Conservation (phyloP, 2,113 vertebrate genomes). For the Cairina moschata region DNA sequence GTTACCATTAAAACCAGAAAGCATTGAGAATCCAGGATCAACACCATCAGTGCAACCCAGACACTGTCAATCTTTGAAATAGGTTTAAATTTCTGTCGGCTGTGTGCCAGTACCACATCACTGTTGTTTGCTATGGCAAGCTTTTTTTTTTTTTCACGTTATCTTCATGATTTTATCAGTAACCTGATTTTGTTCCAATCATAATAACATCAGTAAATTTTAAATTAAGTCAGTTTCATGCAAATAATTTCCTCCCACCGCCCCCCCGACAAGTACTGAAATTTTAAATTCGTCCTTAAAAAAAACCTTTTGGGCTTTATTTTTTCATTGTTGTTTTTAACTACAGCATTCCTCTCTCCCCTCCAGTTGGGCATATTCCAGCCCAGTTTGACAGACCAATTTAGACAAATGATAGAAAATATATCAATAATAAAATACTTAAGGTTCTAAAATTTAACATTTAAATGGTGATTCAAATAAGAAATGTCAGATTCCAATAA, state of each 20-base stretch:
- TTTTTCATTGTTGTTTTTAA: not conserved
- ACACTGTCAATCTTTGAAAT: not conserved
- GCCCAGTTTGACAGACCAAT: not conserved
- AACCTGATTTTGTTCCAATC: not conserved
- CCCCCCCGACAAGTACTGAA: not conserved
- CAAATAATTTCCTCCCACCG: not conserved
- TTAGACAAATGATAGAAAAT: conserved; percentile 66
- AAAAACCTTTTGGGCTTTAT: not conserved
- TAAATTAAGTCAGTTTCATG: not conserved
- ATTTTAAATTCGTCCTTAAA: not conserved
- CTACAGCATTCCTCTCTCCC: not conserved
- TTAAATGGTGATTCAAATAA: not conserved
- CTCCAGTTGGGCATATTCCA: not conserved
- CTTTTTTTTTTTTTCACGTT: not conserved
- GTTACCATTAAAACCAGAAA: conserved; percentile 22
- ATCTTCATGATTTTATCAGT: not conserved
- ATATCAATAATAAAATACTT: not conserved
- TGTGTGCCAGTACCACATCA: not conserved
- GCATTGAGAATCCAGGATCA: conserved; percentile 2
- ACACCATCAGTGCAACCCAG: not conserved
- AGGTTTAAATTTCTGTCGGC: not conserved
- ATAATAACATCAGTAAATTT: not conserved
- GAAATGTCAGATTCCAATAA: not conserved
- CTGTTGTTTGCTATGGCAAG: conserved; percentile 33
- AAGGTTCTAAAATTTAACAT: not conserved